Evolutionary conservation across 2,113 vertebrate genomes (phyloP).

Genomic region (Opisthocomus hoazin): DNA sequence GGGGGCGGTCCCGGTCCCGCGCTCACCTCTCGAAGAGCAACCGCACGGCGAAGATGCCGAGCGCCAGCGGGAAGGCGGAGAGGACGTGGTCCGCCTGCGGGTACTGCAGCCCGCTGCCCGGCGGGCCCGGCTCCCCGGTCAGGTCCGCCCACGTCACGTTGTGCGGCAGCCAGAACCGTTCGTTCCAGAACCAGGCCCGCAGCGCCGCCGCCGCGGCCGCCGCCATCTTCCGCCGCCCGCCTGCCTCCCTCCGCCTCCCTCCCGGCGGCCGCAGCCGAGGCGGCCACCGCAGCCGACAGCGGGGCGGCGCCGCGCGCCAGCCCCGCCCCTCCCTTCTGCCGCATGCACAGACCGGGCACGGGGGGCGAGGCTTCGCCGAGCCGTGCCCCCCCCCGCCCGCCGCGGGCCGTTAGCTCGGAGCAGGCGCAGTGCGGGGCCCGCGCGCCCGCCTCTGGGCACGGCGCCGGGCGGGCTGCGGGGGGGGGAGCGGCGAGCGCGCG

Average conservation of each 20-base stretch:
- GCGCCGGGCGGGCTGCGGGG: background rate
- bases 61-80: slow-evolving; percentile 82
- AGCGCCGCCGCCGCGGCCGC: slow-evolving; percentile 52
- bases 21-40: slow-evolving; percentile 91
- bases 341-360: background rate
- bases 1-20: background rate
- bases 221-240: slow-evolving; percentile 20
- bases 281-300: slow-evolving; percentile 2
- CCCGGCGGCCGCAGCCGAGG: background rate
- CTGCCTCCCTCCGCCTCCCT: background rate
- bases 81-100: slow-evolving; percentile 84
- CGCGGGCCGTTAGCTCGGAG: background rate
- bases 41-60: slow-evolving; percentile 84
- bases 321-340: background rate
- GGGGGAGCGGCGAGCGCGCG: background rate
- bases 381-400: background rate
- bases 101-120: slow-evolving; percentile 53
- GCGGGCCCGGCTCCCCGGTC: slow-evolving; percentile 77
- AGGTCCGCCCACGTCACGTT: slow-evolving; percentile 96
- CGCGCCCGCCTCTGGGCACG: background rate
- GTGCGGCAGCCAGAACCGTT: slow-evolving; percentile 92
- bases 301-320: background rate
- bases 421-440: background rate
- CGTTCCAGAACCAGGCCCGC: slow-evolving; percentile 94
- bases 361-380: rapidly evolving